Evolutionary conservation across 1,140 invertebrate species (phyloP).

Genomic region (Heliconius melpomene): DNA sequence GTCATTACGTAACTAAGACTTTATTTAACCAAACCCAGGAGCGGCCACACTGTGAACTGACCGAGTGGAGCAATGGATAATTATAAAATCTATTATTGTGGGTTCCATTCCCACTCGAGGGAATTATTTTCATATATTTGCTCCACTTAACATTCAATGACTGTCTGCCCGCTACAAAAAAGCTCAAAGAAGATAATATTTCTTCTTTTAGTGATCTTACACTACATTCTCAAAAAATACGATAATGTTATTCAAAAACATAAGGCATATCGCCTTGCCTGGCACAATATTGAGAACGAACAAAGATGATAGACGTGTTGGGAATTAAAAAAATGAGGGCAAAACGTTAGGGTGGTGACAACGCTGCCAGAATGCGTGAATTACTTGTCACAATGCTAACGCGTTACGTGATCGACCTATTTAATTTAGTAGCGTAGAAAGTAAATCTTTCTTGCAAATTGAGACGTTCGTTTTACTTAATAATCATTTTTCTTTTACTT

Average conservation of each 20-base stretch:
- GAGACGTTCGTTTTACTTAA: neutral
- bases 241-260: slow-evolving; percentile 25
- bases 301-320: slow-evolving; percentile 65
- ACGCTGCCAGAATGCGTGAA: slow-evolving; percentile 57
- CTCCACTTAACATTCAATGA: no score
- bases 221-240: neutral
- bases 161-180: no score
- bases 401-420: slow-evolving; percentile 61
- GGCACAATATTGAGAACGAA: slow-evolving; percentile 56
- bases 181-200: no score
- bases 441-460: slow-evolving; percentile 39
- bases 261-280: slow-evolving; percentile 42
- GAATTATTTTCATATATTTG: no score
- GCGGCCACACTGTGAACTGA: no score
- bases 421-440: slow-evolving; percentile 54
- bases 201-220: no score
- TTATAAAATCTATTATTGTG: no score
- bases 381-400: slow-evolving; percentile 62
- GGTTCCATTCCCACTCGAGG: no score
- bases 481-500: slow-evolving; percentile 3
- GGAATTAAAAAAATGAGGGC: slow-evolving; percentile 66
- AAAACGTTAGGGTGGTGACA: slow-evolving; percentile 56
- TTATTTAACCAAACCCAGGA: no score
- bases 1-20: no score
- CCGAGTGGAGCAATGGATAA: no score